Evolutionary conservation across 2,797 vertebrate species (phyloP), one percentile per base, ranked within the genome.

Genomic region (Chaunax sp.): DNA sequence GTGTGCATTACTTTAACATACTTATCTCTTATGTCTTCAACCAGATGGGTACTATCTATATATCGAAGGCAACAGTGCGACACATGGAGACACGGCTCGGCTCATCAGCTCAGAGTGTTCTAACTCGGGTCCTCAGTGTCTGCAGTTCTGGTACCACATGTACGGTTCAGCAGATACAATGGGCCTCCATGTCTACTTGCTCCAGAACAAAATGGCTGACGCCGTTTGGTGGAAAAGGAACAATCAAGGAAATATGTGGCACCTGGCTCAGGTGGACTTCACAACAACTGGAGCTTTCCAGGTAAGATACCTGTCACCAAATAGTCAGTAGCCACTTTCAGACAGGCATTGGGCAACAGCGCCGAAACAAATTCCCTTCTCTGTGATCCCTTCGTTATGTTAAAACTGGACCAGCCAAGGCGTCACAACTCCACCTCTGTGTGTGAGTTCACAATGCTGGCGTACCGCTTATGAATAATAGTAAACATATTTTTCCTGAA

Each of bases 81-180:
- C 63, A 2, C 30, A 85, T 22, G 93, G 93, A 12, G 92, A 94
- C 66, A 86, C 84, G 0, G 90, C 92, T 15, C 91, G 92, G 55
- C 82, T 94, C 22, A 76, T 93, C 56, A 92, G 93, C 64, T 45
- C 87, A 4, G 64, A 90, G 56, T 94, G 93, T 52, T 73, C 81
- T 19, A 57, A 82, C 33, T 43, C 66, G 26, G 91, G 92, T 38
- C 83, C 85, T 51, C 90, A 91, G 72, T 95, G 94, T 81, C 89
- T 95, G 47, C 90, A 92, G 76, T 94, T 95, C 85, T 94, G 94
- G 93, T 94, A 94, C 61, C 91, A 94, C 71, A 94, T 94, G 85
- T 84, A 93, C 0, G 92, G 93, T 9, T 89, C 91, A 25, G 93
- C 92, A 0, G 81, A 90, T 0, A 88, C 90, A 20, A 94, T 94